Conservation (phyloP, 2,797 vertebrate genomes). For the Anas acuta region DNA sequence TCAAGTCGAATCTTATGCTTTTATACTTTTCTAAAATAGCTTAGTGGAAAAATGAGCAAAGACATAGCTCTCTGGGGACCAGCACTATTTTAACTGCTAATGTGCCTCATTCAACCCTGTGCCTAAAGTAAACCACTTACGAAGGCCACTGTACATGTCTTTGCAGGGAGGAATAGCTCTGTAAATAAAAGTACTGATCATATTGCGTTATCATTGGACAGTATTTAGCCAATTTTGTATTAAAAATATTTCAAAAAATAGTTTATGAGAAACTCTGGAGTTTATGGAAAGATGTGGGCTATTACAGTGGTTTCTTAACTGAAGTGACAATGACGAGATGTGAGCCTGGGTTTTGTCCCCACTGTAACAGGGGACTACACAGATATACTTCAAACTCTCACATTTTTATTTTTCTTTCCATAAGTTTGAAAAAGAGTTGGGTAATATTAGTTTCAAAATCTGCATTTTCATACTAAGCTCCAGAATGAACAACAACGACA, state of each 20-base stretch:
- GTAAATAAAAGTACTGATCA: neutral
- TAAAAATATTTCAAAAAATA: neutral
- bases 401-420: neutral
- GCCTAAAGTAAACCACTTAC: neutral
- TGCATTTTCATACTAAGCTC: neutral
- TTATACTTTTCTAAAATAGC: neutral
- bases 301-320: neutral
- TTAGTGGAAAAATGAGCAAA: constrained; percentile 17
- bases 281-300: neutral
- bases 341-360: neutral
- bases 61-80: neutral
- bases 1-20: neutral
- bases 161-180: neutral
- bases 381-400: neutral
- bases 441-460: neutral
- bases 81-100: neutral
- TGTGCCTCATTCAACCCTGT: neutral
- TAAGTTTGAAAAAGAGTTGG: neutral
- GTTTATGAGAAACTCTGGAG: neutral
- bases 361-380: neutral
- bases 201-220: neutral
- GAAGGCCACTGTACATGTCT: neutral
- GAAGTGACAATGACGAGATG: neutral
- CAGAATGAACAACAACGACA: neutral
- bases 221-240: neutral